Conservation (phyloP, 1,140 invertebrate species). For the Drosophila pruinosa region DNA sequence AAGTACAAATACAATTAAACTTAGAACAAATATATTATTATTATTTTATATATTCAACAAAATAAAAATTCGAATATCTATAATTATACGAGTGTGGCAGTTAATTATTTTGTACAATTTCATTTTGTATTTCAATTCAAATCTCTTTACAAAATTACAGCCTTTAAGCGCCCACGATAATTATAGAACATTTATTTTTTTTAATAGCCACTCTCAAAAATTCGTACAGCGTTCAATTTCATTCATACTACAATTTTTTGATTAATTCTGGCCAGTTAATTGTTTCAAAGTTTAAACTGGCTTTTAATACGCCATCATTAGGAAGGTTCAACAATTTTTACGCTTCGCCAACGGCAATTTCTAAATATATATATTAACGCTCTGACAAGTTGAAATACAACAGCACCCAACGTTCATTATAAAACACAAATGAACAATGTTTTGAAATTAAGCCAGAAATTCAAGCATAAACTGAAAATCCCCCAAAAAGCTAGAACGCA, state of each 20-base stretch:
- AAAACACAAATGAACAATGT: conserved; percentile 2
- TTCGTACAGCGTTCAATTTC: background rate
- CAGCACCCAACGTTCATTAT: conserved; percentile 10
- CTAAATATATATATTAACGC: conserved; percentile 38
- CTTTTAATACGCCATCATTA: conserved; percentile 32
- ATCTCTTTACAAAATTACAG: no score
- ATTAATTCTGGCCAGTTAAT: conserved; percentile 3
- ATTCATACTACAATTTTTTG: conserved; percentile 7
- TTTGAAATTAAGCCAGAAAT: conserved; percentile 34
- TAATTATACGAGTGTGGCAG: no score
- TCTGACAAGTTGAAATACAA: conserved; percentile 40
- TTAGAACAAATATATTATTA: no score
- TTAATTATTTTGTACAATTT: no score
- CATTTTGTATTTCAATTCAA: no score
- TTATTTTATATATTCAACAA: no score
- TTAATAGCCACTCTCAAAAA: background rate
- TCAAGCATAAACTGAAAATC: conserved; percentile 27
- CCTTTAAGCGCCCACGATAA: background rate
- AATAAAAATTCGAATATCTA: no score
- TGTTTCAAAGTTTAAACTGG: conserved; percentile 6
- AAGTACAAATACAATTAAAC: no score
- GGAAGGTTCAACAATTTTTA: conserved; percentile 28
- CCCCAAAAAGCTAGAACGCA: conserved; percentile 14
- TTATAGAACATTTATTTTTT: conserved; percentile 3
- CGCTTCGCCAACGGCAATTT: conserved; percentile 36